Evolutionary conservation across 92 coral and sea anemone genomes (phyloP), one percentile per base, ranked within the genome.

Genomic region (Actinostola sp.): DNA sequence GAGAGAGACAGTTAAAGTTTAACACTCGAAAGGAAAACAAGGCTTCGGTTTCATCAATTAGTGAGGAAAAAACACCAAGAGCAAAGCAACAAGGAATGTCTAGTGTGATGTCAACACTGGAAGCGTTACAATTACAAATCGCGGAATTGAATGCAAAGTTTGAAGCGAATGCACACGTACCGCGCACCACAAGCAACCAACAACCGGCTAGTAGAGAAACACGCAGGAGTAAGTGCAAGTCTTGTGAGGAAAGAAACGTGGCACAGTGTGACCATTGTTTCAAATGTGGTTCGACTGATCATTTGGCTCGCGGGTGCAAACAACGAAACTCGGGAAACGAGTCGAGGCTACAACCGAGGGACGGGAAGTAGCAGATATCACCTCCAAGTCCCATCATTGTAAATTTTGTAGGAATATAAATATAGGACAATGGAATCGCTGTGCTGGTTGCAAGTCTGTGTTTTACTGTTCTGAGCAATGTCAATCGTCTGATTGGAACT

Each of bases 221-320:
- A 59, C 12, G 14, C 30, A 69, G 64, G 54, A 26, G 63, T 16
- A 31, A 67, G 36, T 77, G 84, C 50, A 43, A 38, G 65, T 48
- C 74, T 27, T 83, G 89, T 58, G 36, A 65, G 19, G 63, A 33
- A 13, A 27, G 68, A 21, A 71, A 77, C 67, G 61, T 44, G 7
- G 26, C 23, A 33, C 24, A 56, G 25, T 82, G 83, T 43, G 28
- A 75, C 50, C 77, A 68, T 16, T 76, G 70, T 50, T 79, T 73
- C 56, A 76, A 71, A 51, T 85, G 86, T 63, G 82, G 86, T 19
- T 80, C 85, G 34, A 75, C 56, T 42, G 81, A 85, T 21, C 86
- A 80, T 74, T 82, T 73, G 56, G 82, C 76, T 45, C 71, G 76
- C 33, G 68, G 77, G 17, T 85, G 77, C 61, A 48, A 38, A 21